phyloP scores from a whole-genome alignment of 1,140 invertebrate species.

The Daktulosphaira vitifoliae region DNA sequence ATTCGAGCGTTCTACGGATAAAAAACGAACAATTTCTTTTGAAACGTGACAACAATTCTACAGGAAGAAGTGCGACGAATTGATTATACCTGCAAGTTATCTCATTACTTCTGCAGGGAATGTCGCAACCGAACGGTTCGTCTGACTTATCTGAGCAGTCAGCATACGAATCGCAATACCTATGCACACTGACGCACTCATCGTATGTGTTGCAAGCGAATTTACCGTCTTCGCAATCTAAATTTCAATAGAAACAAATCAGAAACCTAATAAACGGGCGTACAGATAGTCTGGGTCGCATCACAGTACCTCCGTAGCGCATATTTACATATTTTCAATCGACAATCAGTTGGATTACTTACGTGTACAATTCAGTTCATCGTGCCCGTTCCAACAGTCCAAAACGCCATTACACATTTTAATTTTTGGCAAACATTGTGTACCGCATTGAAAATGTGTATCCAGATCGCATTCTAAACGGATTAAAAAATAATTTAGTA shows the following conservation, averaged over 20 bases:
- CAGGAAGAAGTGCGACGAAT: too few species aligned
- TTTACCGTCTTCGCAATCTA: slow-evolving; percentile 31
- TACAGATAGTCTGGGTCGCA: too few species aligned
- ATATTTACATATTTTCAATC: too few species aligned
- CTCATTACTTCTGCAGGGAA: slow-evolving; percentile 48
- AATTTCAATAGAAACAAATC: too few species aligned
- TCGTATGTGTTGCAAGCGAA: slow-evolving; percentile 27
- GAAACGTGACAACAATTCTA: too few species aligned
- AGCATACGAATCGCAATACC: slow-evolving; percentile 54
- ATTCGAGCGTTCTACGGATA: too few species aligned
- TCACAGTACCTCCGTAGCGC: too few species aligned
- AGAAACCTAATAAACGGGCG: too few species aligned
- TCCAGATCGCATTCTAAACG: slow-evolving; percentile 59
- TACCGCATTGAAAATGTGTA: slow-evolving; percentile 66
- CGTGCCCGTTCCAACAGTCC: slow-evolving; percentile 70
- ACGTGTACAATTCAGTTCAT: slow-evolving; percentile 66
- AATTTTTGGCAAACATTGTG: slow-evolving; percentile 57
- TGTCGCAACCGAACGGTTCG: slow-evolving; percentile 54
- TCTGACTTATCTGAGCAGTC: slow-evolving; percentile 61
- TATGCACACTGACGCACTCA: slow-evolving; percentile 50
- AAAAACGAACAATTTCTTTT: too few species aligned
- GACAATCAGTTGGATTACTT: slow-evolving; percentile 52
- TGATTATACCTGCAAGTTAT: slow-evolving; percentile 50
- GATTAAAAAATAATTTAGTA: slow-evolving; percentile 41
- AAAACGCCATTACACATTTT: slow-evolving; percentile 63